Percentiles rank a stretch among this genome's conserved stretches.
Conservation (phyloP, 2,113 vertebrate species). For the Zapornia atra region DNA sequence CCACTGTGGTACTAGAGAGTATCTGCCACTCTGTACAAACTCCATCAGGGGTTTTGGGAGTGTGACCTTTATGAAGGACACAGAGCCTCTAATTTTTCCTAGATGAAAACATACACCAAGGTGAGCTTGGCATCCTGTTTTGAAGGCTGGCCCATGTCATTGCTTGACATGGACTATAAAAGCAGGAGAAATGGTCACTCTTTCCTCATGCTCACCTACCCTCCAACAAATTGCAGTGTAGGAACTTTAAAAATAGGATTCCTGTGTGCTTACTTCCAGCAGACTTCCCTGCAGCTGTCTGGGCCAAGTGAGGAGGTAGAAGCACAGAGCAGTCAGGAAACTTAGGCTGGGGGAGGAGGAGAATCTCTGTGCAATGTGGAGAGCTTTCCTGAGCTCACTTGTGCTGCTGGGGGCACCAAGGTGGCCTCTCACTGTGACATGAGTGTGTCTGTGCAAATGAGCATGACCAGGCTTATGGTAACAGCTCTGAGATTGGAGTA, state of each 20-base stretch:
- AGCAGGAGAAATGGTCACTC: fast-evolving
- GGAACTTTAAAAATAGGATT: background rate
- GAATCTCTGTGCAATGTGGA: background rate
- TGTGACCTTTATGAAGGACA: background rate
- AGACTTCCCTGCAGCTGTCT: background rate
- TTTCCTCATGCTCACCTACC: background rate
- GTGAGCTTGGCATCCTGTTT: background rate
- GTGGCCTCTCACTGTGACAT: background rate
- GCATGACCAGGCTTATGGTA: background rate
- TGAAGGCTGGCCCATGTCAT: background rate
- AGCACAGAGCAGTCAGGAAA: background rate
- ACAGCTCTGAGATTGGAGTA: background rate
- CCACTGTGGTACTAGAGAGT: too few species aligned
- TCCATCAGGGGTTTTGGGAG: background rate
- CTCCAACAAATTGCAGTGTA: background rate
- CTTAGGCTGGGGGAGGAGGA: background rate
- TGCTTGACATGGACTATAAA: background rate
- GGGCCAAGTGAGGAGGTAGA: background rate
- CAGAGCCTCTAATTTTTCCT: background rate
- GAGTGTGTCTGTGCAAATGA: background rate
- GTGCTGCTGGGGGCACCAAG: background rate
- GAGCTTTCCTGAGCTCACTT: background rate
- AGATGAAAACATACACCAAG: background rate
- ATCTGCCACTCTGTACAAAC: background rate
- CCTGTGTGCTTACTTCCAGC: background rate